Base-by-base conservation (phyloP, 1,140 invertebrate genomes). In the Penaeus vannamei region DNA sequence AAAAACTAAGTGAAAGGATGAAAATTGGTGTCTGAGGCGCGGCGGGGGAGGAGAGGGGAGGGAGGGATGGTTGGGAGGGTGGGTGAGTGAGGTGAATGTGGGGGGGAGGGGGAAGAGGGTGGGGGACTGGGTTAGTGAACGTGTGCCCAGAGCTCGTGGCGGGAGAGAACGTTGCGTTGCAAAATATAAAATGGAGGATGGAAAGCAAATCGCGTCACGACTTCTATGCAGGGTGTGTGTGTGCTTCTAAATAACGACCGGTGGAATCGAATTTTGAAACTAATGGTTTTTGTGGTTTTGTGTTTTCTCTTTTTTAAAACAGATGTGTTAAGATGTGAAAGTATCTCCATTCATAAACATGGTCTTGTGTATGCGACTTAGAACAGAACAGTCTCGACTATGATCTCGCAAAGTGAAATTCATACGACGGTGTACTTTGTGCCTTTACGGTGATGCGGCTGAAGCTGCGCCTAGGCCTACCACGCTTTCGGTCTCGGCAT, bases 1-100 rank as follows among this genome's bases (percentile, higher is more conserved):
- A 84, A 85, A 84, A 32, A 2, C 2, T 60, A 26, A 84, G 87
- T 89, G 87, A 89, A 89, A 89, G 87, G 72, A 20, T 76, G 42
- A 32, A 20, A 29, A 29, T 20, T 29, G 42, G 72, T 76, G 86
- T 69, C 53, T 62, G 42, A 17, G 53, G 26, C 60, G 76, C 32
- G 36, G n/a, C 8, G 2, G 36, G 77, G 61, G 46, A 32, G 20
- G 86, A 66, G 66, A 61, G 53, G 42, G 77, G 59, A 53, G 32
- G 26, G 62, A 8, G 84, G 12, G 29, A 5, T 22, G 23, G 42
- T 26, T 1, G 14, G 19, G 62, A 20, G 69, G 19, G 23, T n/a
- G 84, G 72, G 66, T 69, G 80, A 62, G 80, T 66, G 66, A 61
- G 53, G 42, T 72, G 59, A 53, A 81, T 62, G 64, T 42, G 32